Base-by-base conservation (phyloP, 1,140 invertebrate genomes). In the Sarcophaga peregrina region DNA sequence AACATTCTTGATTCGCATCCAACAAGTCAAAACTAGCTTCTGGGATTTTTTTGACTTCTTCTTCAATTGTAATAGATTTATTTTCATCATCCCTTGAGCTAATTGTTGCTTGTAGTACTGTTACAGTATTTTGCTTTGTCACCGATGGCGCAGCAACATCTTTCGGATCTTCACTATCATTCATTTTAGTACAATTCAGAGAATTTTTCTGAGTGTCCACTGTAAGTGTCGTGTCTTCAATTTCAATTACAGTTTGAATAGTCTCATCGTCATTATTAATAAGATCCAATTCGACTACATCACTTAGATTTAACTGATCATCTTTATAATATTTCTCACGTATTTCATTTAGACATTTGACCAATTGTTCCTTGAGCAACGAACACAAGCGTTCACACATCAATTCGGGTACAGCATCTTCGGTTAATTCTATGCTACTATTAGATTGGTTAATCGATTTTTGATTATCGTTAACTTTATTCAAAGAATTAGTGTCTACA, bases 331-430 rank as follows among this genome's bases (percentile, higher is more conserved):
- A 93, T 52, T 92, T 91, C 48, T 91, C 91, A 0, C 92, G 92
- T 8, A 95, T 92, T 86, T 94, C 92, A 17, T 92, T 91, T 54
- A 95, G 94, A 8, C 95, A 95, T 83, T 95, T 93, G 5, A 94
- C 91, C 74, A 96, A 91, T 86, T 96, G 95, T 17, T 93, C 92
- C 86, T 95, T 94, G 81, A 96, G 94, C 45, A 95, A 91, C 3
- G 94, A 93, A 88, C 95, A 95, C 25, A 96, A 92, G 85, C 94
- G 93, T 62, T 93, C 94, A 88, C 95, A 96, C 11, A 95, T 94
- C 87, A 92, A 82, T 58, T 87, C 85, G 0, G 83, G 81, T 76
- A 84, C 46, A 4, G 80, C 37, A 58, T 85, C 84, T 17, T 83
- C 81, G 3, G 17, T 46, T 37, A 88, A 81, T 37, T 90, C 86